Evolutionary conservation across 2,888 invertebrate genomes (phyloP).

Genomic region (Pterostichus niger): DNA sequence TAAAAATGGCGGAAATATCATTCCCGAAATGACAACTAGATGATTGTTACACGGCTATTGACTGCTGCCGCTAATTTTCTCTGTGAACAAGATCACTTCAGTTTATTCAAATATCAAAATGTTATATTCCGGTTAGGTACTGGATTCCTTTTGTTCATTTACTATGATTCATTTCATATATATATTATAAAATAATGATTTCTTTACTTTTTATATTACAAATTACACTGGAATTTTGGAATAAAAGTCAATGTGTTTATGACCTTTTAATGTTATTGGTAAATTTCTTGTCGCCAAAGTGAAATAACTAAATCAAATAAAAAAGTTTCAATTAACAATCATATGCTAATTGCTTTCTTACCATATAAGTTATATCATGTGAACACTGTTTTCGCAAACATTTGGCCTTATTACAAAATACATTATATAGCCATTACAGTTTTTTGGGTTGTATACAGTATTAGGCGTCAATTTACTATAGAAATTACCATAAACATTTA

Average conservation of each 20-base stretch:
- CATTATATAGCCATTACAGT: too few species aligned
- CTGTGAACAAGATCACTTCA: neutral
- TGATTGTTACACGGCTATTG: constrained; percentile 20
- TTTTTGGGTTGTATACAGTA: too few species aligned
- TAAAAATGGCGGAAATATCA: constrained; percentile 65
- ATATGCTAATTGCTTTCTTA: constrained; percentile 2
- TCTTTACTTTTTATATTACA: too few species aligned
- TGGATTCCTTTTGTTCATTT: too few species aligned
- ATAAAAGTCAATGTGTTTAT: too few species aligned
- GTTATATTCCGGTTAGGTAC: too few species aligned
- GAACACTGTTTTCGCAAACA: neutral
- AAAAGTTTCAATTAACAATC: neutral
- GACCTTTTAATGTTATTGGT: neutral
- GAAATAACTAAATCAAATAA: neutral
- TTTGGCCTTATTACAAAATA: neutral
- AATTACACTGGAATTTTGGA: too few species aligned
- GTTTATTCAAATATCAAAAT: constrained; percentile 5
- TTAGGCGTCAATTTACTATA: too few species aligned
- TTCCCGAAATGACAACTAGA: constrained; percentile 62
- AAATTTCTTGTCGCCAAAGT: neutral
- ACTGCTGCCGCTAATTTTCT: constrained; percentile 6
- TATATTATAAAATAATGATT: too few species aligned
- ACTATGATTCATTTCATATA: too few species aligned
- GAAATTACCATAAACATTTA: too few species aligned
- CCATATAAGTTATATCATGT: neutral